These are phyloP conservation scores for Allophyes oxyacanthae DNA, from an alignment of 2,888 invertebrate genomes.

Conservation along the genomic window DNA sequence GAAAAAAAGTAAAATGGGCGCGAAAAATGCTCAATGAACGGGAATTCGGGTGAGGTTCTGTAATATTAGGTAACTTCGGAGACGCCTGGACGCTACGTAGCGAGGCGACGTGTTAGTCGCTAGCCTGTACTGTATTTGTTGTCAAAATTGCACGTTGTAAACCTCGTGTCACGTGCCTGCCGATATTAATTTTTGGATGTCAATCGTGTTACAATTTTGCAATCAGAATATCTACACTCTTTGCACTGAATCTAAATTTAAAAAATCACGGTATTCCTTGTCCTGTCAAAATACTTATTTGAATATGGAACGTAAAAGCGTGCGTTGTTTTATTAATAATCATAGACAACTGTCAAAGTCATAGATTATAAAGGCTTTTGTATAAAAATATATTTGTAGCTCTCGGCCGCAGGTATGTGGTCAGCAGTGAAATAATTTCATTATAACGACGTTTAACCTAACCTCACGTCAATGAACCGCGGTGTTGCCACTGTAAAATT, in stretches of 20 bases:
- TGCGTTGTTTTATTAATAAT: slow-evolving; percentile 18
- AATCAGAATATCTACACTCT: neutral
- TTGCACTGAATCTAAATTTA: slow-evolving; percentile 9
- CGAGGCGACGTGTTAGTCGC: slow-evolving; percentile 11
- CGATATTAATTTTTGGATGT: slow-evolving; percentile 21
- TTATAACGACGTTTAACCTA: slow-evolving; percentile 70
- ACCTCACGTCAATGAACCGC: slow-evolving; percentile 67
- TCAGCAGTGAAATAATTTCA: slow-evolving; percentile 67
- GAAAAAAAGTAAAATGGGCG: slow-evolving; percentile 70
- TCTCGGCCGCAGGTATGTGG: slow-evolving; percentile 46
- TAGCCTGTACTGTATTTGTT: slow-evolving; percentile 24
- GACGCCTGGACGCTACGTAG: slow-evolving; percentile 18
- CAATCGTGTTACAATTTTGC: neutral
- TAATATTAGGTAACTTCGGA: slow-evolving; percentile 55
- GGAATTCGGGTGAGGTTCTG: slow-evolving; percentile 61
- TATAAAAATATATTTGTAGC: slow-evolving; percentile 24
- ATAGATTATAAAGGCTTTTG: slow-evolving; percentile 8
- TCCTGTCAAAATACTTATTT: slow-evolving; percentile 15
- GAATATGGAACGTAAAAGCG: slow-evolving; percentile 20
- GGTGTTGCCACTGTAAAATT: slow-evolving; percentile 72
- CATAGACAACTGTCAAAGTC: slow-evolving; percentile 35
- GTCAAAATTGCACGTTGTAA: slow-evolving; percentile 28
- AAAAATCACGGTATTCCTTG: slow-evolving; percentile 2
- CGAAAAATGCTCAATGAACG: slow-evolving; percentile 62
- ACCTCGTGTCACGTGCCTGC: slow-evolving; percentile 9